Evolutionary conservation across 2,113 vertebrate genomes (phyloP).

Genomic region (Pachycephala philippinensis): DNA sequence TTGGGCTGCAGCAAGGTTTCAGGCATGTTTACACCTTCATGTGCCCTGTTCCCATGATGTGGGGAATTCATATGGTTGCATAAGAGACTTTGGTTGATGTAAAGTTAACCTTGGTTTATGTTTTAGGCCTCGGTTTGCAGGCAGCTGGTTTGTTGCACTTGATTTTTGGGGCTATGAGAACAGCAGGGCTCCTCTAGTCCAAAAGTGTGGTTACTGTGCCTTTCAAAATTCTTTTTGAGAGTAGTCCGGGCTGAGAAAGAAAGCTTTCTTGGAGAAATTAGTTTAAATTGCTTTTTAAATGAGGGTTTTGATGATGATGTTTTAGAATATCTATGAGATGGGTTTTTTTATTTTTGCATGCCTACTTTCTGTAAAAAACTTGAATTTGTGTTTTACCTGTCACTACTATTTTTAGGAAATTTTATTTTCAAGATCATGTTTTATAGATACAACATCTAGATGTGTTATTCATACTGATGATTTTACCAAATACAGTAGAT

Average conservation of each 20-base stretch:
- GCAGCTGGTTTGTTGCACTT: not conserved
- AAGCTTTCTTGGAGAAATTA: not conserved
- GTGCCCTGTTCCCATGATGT: not conserved
- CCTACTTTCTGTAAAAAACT: not conserved
- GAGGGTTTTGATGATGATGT: not conserved
- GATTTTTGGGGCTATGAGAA: not conserved
- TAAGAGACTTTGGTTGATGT: not conserved
- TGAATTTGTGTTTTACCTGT: not conserved
- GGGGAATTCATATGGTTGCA: rapidly evolving
- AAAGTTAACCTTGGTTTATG: not conserved
- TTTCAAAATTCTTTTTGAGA: not conserved
- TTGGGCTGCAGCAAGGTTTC: not conserved
- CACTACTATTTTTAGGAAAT: not conserved
- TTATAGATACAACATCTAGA: not conserved
- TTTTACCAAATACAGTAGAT: not conserved
- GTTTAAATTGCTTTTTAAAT: not conserved
- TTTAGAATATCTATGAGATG: not conserved
- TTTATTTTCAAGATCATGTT: not conserved
- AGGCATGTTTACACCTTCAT: not conserved
- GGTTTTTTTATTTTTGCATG: not conserved
- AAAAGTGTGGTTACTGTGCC: not conserved
- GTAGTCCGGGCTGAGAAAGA: not conserved
- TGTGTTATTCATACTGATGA: not conserved
- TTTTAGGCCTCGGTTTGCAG: rapidly evolving
- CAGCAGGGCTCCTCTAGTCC: not conserved